These are phyloP conservation scores for Scaptomyza hsui DNA, from an alignment of 1,140 invertebrate genomes.

Conservation along the genomic window DNA sequence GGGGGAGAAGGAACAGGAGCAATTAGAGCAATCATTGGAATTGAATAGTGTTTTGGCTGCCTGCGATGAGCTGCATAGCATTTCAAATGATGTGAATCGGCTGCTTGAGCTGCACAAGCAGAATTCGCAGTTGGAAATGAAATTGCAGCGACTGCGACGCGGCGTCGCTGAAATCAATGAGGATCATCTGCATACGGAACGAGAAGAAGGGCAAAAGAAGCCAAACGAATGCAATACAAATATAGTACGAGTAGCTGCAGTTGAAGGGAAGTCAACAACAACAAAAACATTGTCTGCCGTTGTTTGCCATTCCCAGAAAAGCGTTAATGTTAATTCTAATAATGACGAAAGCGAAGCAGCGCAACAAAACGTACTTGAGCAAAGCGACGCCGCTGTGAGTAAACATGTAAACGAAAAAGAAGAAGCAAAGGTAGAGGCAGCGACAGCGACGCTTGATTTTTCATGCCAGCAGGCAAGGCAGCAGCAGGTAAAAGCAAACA, in stretches of 20 bases:
- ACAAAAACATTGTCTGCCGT: constrained; percentile 16
- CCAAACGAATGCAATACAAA: constrained; percentile 54
- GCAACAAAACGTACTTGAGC: constrained; percentile 23
- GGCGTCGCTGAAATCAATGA: constrained; percentile 82
- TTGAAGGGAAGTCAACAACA: neutral
- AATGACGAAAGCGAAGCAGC: constrained; percentile 63
- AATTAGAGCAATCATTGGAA: constrained; percentile 46
- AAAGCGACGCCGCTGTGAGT: constrained; percentile 25
- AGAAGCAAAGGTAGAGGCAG: constrained; percentile 15
- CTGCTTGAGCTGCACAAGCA: constrained; percentile 75
- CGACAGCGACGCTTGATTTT: constrained; percentile 42
- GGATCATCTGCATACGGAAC: constrained; percentile 66
- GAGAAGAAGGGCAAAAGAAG: constrained; percentile 40
- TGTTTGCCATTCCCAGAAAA: constrained; percentile 57
- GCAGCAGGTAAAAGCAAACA: constrained; percentile 67
- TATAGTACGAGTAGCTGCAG: no score
- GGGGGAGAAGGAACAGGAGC: constrained; percentile 2
- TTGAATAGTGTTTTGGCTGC: constrained; percentile 57
- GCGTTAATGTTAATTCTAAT: constrained; percentile 69
- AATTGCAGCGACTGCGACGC: constrained; percentile 73
- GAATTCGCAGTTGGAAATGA: constrained; percentile 75
- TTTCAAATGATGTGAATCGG: constrained; percentile 81
- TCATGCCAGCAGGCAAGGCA: constrained; percentile 50
- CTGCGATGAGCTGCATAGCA: constrained; percentile 78
- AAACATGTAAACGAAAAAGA: constrained; percentile 43